Percentiles rank a stretch among this genome's conserved stretches.
These are phyloP conservation scores for Cistogaster globosa DNA, from an alignment of 2,888 invertebrate genomes.

Conservation along the genomic window DNA sequence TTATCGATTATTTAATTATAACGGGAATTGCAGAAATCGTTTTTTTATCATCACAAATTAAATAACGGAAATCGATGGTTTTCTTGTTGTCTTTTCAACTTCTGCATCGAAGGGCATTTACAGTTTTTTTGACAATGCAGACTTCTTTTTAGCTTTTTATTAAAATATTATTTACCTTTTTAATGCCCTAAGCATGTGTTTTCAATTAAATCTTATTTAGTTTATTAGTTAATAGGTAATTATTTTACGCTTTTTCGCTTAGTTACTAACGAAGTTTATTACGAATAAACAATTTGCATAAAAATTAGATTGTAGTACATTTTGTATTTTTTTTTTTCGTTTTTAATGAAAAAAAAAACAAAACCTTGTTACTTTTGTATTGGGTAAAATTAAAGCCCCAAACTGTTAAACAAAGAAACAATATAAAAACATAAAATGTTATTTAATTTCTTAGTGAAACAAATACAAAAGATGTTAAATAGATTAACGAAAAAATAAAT, in stretches of 20 bases:
- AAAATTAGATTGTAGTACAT: constrained; percentile 20
- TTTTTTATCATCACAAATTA: no score
- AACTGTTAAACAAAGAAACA: constrained; percentile 2
- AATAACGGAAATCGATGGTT: no score
- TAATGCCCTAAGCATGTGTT: no score
- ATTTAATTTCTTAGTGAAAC: constrained; percentile 21
- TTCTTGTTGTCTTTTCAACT: no score
- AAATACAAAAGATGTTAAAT: constrained; percentile 38
- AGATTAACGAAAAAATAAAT: constrained; percentile 15
- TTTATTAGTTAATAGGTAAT: not conserved
- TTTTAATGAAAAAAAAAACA: not conserved
- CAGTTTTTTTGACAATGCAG: no score
- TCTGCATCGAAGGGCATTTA: no score
- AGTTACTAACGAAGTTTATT: constrained; percentile 17
- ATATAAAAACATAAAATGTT: constrained; percentile 10
- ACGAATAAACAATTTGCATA: constrained; percentile 49
- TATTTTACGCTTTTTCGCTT: not conserved
- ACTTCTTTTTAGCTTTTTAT: no score
- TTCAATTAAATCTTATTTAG: no score
- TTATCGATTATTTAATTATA: no score
- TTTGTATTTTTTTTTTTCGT: not conserved
- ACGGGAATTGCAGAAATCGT: no score
- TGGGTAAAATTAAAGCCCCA: constrained; percentile 21
- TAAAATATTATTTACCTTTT: no score
- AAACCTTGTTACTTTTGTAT: not conserved